Conservation (phyloP, 2,113 vertebrate genomes). For the Lasiurus cinereus region DNA sequence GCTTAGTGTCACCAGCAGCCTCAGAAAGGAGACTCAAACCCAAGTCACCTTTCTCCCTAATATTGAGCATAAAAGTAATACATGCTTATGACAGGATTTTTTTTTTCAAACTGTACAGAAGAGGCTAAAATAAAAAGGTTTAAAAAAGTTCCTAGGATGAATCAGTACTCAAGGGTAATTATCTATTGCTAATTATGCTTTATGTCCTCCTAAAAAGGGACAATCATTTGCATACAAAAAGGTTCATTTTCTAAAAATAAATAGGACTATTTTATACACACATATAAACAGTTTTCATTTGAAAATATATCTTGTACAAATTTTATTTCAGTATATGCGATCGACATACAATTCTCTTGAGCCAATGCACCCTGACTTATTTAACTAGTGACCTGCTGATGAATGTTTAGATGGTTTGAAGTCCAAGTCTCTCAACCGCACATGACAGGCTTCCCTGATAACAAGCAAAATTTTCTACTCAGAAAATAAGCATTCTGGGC, state of each 20-base stretch:
- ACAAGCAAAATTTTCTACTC: neutral
- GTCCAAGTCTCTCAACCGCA: neutral
- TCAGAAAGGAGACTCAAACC: neutral
- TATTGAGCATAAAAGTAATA: neutral
- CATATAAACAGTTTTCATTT: neutral
- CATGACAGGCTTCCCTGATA: neutral
- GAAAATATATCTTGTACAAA: neutral
- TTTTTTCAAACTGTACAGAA: neutral
- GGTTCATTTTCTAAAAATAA: neutral
- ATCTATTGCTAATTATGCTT: neutral
- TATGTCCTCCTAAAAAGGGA: neutral
- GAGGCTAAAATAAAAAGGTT: neutral
- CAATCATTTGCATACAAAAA: constrained; percentile 6
- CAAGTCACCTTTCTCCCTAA: neutral
- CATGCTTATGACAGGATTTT: neutral
- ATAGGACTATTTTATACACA: neutral
- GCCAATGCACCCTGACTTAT: neutral
- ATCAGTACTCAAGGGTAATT: neutral
- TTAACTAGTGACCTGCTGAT: neutral
- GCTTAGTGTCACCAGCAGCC: neutral
- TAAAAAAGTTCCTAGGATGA: neutral
- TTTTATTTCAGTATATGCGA: neutral
- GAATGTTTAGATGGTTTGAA: neutral
- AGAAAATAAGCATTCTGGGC: neutral
- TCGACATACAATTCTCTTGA: neutral